Conservation (phyloP, 2,797 vertebrate species). For the Syncerus caffer region DNA sequence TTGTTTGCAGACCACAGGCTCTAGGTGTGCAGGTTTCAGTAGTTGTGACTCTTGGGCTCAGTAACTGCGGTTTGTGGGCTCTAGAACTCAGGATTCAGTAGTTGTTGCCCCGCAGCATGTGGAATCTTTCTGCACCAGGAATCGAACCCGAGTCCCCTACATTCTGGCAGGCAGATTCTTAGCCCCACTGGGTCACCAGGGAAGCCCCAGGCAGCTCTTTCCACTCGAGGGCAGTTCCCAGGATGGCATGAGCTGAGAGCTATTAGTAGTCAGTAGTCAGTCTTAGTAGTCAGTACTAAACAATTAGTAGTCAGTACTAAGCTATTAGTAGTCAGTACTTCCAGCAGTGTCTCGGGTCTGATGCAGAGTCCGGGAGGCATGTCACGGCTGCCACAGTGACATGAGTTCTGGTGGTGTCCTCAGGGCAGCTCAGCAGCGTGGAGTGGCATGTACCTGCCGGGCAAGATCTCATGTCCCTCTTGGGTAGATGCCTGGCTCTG, state of each 20-base stretch:
- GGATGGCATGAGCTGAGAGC: no score
- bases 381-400: fast-evolving
- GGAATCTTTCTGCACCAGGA: not conserved
- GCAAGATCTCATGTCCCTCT: not conserved
- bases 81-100: not conserved
- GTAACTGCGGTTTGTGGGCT: not conserved
- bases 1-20: not conserved
- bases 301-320: no score
- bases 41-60: not conserved
- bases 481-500: not conserved
- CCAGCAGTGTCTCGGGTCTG: not conserved
- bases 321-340: not conserved
- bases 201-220: not conserved
- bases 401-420: not conserved
- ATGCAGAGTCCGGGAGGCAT: not conserved
- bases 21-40: not conserved
- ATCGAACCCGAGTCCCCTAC: not conserved
- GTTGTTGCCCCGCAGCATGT: not conserved
- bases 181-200: not conserved
- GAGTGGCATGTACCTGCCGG: not conserved
- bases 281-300: no score
- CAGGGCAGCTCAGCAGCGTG: not conserved
- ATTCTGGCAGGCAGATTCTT: not conserved
- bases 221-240: not conserved
- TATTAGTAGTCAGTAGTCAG: no score